A percentile compares a stretch with the other conserved stretches of the same genome.
phyloP scores from a whole-genome alignment of 2,113 vertebrate genomes.

The Atractosteus spatula region DNA sequence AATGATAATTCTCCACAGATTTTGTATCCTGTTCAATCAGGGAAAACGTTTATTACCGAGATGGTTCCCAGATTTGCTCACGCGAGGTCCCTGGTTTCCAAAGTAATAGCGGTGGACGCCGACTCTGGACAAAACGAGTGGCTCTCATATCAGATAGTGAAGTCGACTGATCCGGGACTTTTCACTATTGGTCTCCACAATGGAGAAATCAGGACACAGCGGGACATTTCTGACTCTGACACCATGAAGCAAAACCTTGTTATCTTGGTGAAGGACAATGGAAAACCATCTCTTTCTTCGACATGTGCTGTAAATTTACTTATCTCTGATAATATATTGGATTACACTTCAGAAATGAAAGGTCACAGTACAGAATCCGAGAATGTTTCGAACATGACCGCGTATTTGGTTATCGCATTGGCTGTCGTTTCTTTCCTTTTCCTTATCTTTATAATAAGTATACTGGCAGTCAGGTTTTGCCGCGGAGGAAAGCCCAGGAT shows the following conservation, averaged over 20 bases:
- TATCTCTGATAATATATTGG: slow-evolving; percentile 57
- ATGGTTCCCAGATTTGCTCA: slow-evolving; percentile 61
- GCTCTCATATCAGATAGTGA: no score
- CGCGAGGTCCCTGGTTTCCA: slow-evolving; percentile 64
- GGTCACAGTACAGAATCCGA: slow-evolving; percentile 24
- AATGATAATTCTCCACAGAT: slow-evolving; percentile 67
- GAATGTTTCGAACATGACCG: slow-evolving; percentile 45
- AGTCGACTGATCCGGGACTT: no score
- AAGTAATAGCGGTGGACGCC: slow-evolving; percentile 61
- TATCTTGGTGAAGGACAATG: slow-evolving; percentile 49
- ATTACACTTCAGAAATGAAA: slow-evolving; percentile 15
- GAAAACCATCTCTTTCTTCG: slow-evolving; percentile 65
- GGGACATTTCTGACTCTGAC: slow-evolving; percentile 46
- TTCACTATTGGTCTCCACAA: slow-evolving; percentile 45
- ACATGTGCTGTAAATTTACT: slow-evolving; percentile 59
- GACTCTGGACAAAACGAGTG: slow-evolving; percentile 55
- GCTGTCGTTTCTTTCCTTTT: slow-evolving; percentile 55
- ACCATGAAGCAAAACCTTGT: slow-evolving; percentile 45
- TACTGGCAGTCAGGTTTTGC: slow-evolving; percentile 49
- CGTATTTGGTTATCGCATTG: slow-evolving; percentile 57
- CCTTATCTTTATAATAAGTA: slow-evolving; percentile 46
- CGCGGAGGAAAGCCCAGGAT: slow-evolving; percentile 20
- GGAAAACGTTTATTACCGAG: slow-evolving; percentile 58
- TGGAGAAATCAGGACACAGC: slow-evolving; percentile 13
- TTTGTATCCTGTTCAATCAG: slow-evolving; percentile 48